Base-by-base conservation (phyloP, 1,140 invertebrate species). In the Magallana angulata region DNA sequence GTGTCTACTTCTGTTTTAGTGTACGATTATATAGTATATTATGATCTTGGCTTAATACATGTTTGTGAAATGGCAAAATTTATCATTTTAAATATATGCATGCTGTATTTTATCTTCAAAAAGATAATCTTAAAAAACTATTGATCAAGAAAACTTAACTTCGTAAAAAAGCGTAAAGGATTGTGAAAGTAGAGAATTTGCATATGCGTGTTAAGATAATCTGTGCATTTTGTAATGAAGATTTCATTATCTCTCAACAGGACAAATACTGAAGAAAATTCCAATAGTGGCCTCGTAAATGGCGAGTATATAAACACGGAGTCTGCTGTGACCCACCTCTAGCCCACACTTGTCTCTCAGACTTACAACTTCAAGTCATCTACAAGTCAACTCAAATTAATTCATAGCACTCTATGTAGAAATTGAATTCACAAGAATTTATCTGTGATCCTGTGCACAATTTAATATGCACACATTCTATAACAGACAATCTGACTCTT, bases 301-400 rank as follows among this genome's bases (percentile, higher is more conserved):
- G 68, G 68, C 68, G 68, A 76, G 68, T 76, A 76, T 76, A 76
- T 76, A 76, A 76, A 76, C 68, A 30, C 24, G 18, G 68, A 76
- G 68, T 76, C 68, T 76, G 68, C 68, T 76, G 68, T 76, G 18
- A 76, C 68, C 68, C 68, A 76, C 68, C 68, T 76, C 68, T 76
- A 76, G 68, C 68, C 68, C 24, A 64, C 60, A 76, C 18, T 71
- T 76, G 68, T 76, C 68, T 76, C 68, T 76, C 24, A 76, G 60
- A 76, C 24, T 76, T 76, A 76, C 68, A 76, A 76, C 68, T 76
- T 76, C 68, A 76, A 76, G 68, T 76, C 68, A 76, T 76, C 68
- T 76, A 76, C 30, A 76, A 76, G 18, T 76, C 68, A 76, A 76
- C 68, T 62, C 24, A 76, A 76, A 76, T 30, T 76, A 76, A 76